Conservation (phyloP, 2,888 invertebrate genomes). For the Lasioglossum malachurum region DNA sequence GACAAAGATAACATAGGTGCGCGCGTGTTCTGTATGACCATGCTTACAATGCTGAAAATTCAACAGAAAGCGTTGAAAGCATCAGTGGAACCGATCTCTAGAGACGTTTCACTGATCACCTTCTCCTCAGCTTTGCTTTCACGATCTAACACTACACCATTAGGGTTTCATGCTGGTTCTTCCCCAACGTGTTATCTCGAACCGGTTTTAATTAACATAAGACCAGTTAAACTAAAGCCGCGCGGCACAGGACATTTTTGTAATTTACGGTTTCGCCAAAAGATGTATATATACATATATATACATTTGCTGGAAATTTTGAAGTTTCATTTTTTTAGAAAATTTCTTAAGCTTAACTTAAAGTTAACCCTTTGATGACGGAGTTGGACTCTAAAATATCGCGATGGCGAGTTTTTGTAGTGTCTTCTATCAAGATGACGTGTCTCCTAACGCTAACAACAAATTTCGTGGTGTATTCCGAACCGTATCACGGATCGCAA, state of each 20-base stretch:
- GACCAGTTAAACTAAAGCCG: background rate
- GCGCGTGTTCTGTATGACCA: background rate
- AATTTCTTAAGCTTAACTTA: background rate
- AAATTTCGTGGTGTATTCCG: background rate
- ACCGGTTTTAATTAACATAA: conserved; percentile 6
- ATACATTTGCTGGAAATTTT: background rate
- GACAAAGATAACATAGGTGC: background rate
- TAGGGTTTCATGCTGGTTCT: background rate
- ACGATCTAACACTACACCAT: background rate
- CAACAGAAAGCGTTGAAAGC: conserved; percentile 6
- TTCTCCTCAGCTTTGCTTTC: background rate
- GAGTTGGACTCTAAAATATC: background rate
- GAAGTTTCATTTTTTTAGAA: background rate
- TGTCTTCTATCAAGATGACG: background rate
- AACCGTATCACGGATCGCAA: background rate
- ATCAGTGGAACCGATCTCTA: background rate
- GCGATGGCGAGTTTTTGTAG: background rate
- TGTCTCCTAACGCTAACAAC: background rate
- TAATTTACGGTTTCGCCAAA: background rate
- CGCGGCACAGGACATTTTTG: background rate
- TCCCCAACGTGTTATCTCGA: conserved; percentile 6
- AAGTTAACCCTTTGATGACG: background rate
- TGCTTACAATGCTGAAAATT: background rate
- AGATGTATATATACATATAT: background rate
- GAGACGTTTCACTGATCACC: conserved; percentile 2